Conservation (phyloP, 2,888 invertebrate genomes). For the Deilephila elpenor region DNA sequence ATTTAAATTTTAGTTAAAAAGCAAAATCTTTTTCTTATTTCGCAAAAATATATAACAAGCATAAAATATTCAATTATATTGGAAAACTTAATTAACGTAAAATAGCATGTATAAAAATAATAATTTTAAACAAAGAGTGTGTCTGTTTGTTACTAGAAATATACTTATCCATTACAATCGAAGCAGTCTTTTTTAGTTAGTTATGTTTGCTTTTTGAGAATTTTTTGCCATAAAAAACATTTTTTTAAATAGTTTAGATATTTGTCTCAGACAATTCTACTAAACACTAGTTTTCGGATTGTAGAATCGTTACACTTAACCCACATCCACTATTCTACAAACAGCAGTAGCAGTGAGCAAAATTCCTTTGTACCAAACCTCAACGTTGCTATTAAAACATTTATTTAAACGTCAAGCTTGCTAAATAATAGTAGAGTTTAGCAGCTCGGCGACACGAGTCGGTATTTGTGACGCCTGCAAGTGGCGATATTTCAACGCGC, state of each 20-base stretch:
- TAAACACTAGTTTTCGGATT: not conserved
- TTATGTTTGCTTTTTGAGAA: too few species aligned
- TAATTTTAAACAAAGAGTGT: too few species aligned
- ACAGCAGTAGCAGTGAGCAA: not conserved
- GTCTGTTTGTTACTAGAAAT: too few species aligned
- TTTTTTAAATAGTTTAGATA: not conserved
- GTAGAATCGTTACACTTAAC: not conserved
- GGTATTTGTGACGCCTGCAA: conserved; percentile 69
- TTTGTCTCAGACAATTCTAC: not conserved
- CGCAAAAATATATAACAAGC: too few species aligned
- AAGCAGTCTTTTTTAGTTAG: too few species aligned
- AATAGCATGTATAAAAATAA: too few species aligned
- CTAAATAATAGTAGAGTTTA: conserved; percentile 38
- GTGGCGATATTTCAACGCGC: conserved; percentile 69
- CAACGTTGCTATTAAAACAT: conserved; percentile 5
- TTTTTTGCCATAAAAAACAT: too few species aligned
- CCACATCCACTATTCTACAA: not conserved
- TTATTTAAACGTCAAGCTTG: conserved; percentile 17
- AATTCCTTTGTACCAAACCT: not conserved
- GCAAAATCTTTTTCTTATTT: too few species aligned
- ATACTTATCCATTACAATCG: too few species aligned
- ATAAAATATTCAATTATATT: too few species aligned
- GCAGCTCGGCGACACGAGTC: conserved; percentile 55
- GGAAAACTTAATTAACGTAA: too few species aligned
- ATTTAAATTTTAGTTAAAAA: too few species aligned